Evolutionary conservation across 2,113 vertebrate species (phyloP).

Genomic region (Bubo scandiacus): DNA sequence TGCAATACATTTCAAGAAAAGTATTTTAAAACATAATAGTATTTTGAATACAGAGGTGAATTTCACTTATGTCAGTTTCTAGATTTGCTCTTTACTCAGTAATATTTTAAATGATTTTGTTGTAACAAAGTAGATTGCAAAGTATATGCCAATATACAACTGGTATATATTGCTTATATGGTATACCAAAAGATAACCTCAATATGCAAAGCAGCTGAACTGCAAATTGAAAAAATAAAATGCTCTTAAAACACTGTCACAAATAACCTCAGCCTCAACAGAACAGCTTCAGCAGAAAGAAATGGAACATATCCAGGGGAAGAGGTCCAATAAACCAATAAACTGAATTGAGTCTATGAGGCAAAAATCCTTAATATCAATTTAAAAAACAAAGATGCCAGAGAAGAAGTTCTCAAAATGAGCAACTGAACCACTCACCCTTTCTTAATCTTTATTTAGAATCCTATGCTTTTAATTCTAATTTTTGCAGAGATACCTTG

Average conservation of each 20-base stretch:
- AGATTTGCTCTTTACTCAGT: background rate
- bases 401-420: background rate
- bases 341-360: background rate
- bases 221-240: background rate
- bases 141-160: background rate
- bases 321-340: conserved; percentile 4
- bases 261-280: background rate
- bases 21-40: background rate
- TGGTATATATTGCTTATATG: background rate
- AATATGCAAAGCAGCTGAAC: background rate
- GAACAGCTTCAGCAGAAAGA: background rate
- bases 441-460: background rate
- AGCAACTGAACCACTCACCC: background rate
- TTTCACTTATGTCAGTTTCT: background rate
- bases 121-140: background rate
- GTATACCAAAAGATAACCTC: background rate
- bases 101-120: background rate
- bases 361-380: background rate
- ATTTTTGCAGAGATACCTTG: background rate
- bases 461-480: conserved; percentile 1
- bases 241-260: background rate
- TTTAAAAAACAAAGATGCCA: background rate
- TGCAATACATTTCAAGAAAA: background rate
- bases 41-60: background rate
- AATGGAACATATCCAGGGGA: background rate